Base-by-base conservation (phyloP, 2,113 vertebrate genomes). In the Sminthopsis crassicaudata region DNA sequence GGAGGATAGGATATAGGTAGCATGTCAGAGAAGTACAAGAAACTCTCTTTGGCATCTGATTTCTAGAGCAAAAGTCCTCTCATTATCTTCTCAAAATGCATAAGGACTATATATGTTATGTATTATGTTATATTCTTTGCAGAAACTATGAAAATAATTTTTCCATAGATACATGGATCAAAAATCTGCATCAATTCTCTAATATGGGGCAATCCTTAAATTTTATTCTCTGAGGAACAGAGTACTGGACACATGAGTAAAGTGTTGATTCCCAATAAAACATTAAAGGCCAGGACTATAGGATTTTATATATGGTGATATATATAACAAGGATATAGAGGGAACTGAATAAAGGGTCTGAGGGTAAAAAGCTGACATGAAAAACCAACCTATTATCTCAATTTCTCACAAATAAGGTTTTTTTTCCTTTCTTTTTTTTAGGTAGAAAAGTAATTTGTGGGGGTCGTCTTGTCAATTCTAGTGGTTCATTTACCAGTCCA, bases 401-500 rank as follows among this genome's bases (percentile, higher is more conserved):
- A 84, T 42, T 42, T 42, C 67, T 84, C 67, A 84, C n/a, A 84
- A 84, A 84, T 84, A 84, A 84, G 67, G 42, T 84, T 84, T 84
- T 76, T 84, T 84, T 22, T 27, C n/a, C 36, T 42, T 84, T 84
- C 6, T 84, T 3, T n/a, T 67, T 23, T 84, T 84, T 8, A 84
- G 67, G 36, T 7, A 84, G 67, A 2, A 42, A 22, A 22, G 16
- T 22, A 42, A 22, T 84, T n/a, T 84, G 67, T n/a, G 67, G 67
- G 36, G 67, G 67, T 25, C 76, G 22, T 19, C 52, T 93, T 46
- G 27, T 46, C 30, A 23, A 54, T 46, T 46, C 92, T 84, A 89
- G n/a, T 93, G 92, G 92, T 24, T 22, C 84, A 93, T 46, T 93
- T 88, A 55, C 76, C 30, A 89, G 52, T 54, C 92, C 92, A 55